Evolutionary conservation across 92 coral and sea anemone genomes (phyloP).

Genomic region (Hydrozoanthus gracilis): DNA sequence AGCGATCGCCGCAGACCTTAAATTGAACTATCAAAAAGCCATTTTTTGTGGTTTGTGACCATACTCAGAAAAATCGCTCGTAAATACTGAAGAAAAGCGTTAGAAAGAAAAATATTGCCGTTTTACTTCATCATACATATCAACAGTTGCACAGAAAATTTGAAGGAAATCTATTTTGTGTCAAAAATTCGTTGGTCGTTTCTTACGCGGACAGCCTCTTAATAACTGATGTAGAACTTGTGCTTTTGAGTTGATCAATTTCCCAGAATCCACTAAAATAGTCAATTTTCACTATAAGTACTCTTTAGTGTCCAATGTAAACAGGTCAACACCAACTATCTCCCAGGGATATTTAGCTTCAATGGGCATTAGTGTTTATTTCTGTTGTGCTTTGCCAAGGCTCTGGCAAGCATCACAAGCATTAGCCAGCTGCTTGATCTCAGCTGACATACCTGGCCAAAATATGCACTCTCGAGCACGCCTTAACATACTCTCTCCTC

Average conservation of each 20-base stretch:
- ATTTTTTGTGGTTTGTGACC: too few relatives aligned
- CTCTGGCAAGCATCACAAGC: constrained; percentile 31
- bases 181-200: too few relatives aligned
- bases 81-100: too few relatives aligned
- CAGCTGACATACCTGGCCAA: constrained; percentile 43
- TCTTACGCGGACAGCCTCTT: too few relatives aligned
- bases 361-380: constrained; percentile 26
- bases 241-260: constrained; percentile 37
- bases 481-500: constrained; percentile 23
- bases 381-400: constrained; percentile 27
- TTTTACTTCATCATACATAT: too few relatives aligned
- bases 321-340: constrained; percentile 44
- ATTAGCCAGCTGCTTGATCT: too few relatives aligned
- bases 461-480: constrained; percentile 20
- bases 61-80: too few relatives aligned
- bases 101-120: too few relatives aligned
- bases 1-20: too few relatives aligned
- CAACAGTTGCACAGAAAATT: too few relatives aligned
- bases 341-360: constrained; percentile 46
- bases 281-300: constrained; percentile 42
- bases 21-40: too few relatives aligned
- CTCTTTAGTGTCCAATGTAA: constrained; percentile 39
- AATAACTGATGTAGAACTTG: constrained; percentile 6
- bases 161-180: too few relatives aligned
- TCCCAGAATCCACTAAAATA: constrained; percentile 50